phyloP scores from a whole-genome alignment of 2,113 vertebrate species.

The Noturus placidus region DNA sequence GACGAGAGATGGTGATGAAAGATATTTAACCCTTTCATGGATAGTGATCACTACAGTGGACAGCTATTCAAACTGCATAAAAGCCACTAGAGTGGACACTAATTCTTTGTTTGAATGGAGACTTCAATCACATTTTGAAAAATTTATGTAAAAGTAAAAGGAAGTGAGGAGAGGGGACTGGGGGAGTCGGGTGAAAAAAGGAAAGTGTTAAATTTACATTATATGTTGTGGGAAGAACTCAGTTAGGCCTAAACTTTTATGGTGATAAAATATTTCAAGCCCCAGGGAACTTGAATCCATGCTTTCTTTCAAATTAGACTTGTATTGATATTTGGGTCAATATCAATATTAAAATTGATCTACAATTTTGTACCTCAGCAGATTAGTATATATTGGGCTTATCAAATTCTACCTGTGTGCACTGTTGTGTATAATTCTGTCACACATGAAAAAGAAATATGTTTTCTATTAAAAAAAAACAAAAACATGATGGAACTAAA shows the following conservation, averaged over 20 bases:
- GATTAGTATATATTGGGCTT: background rate
- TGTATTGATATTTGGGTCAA: constrained; percentile 1
- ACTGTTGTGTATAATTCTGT: background rate
- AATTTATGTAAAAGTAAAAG: too few relatives aligned
- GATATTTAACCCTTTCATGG: background rate
- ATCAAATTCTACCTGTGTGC: background rate
- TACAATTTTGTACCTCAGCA: background rate
- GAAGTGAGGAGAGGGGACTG: background rate
- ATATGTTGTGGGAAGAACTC: background rate
- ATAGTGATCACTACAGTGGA: too few relatives aligned
- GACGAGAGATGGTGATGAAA: background rate
- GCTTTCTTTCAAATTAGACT: background rate
- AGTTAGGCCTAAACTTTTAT: background rate
- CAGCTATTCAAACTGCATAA: too few relatives aligned
- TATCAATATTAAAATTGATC: background rate
- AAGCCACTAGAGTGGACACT: too few relatives aligned
- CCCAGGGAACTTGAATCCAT: background rate
- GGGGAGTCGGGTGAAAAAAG: background rate
- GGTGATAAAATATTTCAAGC: background rate
- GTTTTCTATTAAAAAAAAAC: background rate
- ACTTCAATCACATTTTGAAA: too few relatives aligned
- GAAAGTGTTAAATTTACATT: background rate
- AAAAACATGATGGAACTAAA: background rate
- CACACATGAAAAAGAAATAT: background rate
- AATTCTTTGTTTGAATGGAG: too few relatives aligned